phyloP scores from a whole-genome alignment of 2,888 invertebrate species.

The Pterobdella sp. region DNA sequence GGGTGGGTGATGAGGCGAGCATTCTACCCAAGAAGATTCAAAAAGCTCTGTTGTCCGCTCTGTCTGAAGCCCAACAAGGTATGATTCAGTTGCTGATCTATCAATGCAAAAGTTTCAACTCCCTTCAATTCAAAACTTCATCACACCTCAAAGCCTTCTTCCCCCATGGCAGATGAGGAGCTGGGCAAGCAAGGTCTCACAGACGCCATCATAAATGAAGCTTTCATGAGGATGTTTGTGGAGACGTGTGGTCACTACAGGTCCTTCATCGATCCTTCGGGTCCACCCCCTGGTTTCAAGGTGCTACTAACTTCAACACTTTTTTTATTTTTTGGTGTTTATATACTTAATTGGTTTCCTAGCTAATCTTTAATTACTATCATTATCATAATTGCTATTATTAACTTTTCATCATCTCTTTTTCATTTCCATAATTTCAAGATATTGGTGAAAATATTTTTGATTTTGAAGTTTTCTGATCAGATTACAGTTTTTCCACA shows the following conservation, averaged over 20 bases:
- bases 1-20: constrained; percentile 68
- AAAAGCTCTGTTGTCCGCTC: constrained; percentile 61
- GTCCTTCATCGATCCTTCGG: constrained; percentile 56
- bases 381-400: constrained; percentile 3
- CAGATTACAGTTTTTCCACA: too few relatives aligned
- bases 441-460: constrained; percentile 5
- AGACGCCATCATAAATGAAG: constrained; percentile 66
- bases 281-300: constrained; percentile 52
- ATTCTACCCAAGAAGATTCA: constrained; percentile 66
- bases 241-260: constrained; percentile 67
- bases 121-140: not conserved
- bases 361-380: not conserved
- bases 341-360: too few relatives aligned
- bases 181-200: constrained; percentile 32
- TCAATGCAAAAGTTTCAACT: not conserved
- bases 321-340: not conserved
- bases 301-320: constrained; percentile 40
- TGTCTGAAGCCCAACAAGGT: constrained; percentile 44
- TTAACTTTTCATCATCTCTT: not conserved
- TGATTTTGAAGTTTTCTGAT: not conserved
- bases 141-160: not conserved
- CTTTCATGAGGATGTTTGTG: constrained; percentile 70
- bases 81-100: not conserved
- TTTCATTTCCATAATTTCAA: not conserved
- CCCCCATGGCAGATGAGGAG: not conserved